A percentile compares a stretch with the other conserved stretches of the same genome.
Evolutionary conservation across 2,113 vertebrate species (phyloP).

Genomic region (Actenoides lindsayi): DNA sequence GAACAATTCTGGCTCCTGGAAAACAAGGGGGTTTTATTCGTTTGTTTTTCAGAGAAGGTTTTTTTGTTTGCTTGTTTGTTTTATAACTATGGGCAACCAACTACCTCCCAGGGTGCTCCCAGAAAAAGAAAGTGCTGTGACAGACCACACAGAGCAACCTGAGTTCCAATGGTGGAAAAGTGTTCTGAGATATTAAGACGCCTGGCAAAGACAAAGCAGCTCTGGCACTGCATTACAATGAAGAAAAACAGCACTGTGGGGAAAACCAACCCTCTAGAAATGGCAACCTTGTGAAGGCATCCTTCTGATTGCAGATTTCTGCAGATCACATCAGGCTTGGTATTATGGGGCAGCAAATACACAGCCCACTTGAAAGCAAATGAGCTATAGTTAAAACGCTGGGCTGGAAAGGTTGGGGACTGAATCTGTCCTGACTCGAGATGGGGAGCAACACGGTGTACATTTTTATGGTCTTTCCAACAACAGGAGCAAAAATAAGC

Average conservation of each 20-base stretch:
- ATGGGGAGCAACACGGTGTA: neutral
- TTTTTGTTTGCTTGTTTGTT: neutral
- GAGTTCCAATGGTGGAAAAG: neutral
- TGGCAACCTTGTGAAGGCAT: neutral
- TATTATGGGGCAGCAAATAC: neutral
- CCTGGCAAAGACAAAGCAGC: neutral
- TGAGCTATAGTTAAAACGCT: neutral
- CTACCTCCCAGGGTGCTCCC: neutral
- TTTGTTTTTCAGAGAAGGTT: neutral
- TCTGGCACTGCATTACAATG: neutral
- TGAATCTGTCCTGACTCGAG: accelerated
- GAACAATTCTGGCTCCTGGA: neutral
- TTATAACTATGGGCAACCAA: neutral
- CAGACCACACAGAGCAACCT: neutral
- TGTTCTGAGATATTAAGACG: neutral
- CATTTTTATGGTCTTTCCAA: neutral
- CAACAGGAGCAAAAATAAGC: neutral
- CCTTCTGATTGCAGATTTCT: neutral
- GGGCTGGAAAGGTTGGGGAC: neutral
- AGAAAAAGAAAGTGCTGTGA: neutral
- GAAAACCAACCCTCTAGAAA: neutral
- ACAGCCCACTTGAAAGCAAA: neutral
- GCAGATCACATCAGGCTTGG: neutral
- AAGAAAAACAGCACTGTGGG: neutral
- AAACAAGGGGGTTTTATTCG: neutral